Conservation (phyloP, 2,888 invertebrate genomes). For the Tortrix viridana region DNA sequence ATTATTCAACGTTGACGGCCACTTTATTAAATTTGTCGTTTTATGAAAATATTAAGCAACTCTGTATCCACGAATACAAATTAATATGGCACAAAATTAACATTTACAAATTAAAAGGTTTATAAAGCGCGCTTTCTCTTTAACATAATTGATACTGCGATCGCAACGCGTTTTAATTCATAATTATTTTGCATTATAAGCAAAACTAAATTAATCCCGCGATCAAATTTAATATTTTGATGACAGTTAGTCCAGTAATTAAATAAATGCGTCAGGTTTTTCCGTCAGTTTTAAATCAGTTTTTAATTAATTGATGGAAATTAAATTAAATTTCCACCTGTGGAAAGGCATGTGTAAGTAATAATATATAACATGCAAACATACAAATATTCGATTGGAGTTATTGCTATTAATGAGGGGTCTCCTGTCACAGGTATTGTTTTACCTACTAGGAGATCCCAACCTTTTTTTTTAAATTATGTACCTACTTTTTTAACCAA, state of each 20-base stretch:
- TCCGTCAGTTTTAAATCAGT: slow-evolving; percentile 13
- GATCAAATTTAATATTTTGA: slow-evolving; percentile 31
- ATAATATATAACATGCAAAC: neutral
- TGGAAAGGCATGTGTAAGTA: slow-evolving; percentile 4
- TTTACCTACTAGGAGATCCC: no score
- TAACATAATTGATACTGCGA: slow-evolving; percentile 46
- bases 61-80: slow-evolving; percentile 55
- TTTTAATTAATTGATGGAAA: slow-evolving; percentile 12
- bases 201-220: slow-evolving; percentile 32
- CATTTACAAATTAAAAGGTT: slow-evolving; percentile 58
- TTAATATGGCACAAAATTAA: slow-evolving; percentile 63
- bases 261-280: slow-evolving; percentile 29
- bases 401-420: no score
- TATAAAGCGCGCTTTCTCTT: slow-evolving; percentile 41
- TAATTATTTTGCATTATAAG: slow-evolving; percentile 29
- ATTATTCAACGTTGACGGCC: slow-evolving; percentile 78
- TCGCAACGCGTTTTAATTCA: slow-evolving; percentile 30
- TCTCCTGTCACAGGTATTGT: no score
- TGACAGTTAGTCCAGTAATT: slow-evolving; percentile 25
- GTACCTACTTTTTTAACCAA: no score
- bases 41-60: slow-evolving; percentile 68
- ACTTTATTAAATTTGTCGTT: slow-evolving; percentile 82
- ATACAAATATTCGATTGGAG: neutral
- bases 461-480: no score
- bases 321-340: slow-evolving; percentile 8